Evolutionary conservation across 2,888 invertebrate species (phyloP).

Genomic region (Penaeus monodon): DNA sequence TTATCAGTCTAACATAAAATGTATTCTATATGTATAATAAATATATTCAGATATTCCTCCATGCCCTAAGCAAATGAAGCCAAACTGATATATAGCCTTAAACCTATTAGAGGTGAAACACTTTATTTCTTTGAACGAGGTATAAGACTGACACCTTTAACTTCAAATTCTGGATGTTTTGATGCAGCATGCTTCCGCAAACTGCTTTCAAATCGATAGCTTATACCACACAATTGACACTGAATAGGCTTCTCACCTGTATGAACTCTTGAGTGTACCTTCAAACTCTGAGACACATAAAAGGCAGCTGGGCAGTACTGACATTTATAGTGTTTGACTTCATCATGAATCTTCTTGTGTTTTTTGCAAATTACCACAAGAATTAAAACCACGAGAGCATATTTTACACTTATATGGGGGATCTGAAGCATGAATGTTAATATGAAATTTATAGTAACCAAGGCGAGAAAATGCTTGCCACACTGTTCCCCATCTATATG

Average conservation of each 20-base stretch:
- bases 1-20: too few species aligned
- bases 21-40: too few species aligned
- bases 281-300: slow-evolving; percentile 14
- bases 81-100: too few species aligned
- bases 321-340: slow-evolving; percentile 10
- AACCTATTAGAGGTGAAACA: too few species aligned
- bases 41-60: too few species aligned
- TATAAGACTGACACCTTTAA: background rate
- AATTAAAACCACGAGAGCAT: slow-evolving; percentile 18
- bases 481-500: slow-evolving; percentile 23
- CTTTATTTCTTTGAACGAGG: background rate
- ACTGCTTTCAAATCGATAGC: slow-evolving; percentile 22
- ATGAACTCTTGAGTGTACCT: slow-evolving; percentile 24
- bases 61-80: too few species aligned
- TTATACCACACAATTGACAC: too few species aligned
- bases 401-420: slow-evolving; percentile 31
- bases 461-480: slow-evolving; percentile 26
- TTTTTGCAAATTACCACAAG: background rate
- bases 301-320: slow-evolving; percentile 22
- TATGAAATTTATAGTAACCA: slow-evolving; percentile 13
- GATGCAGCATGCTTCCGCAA: background rate
- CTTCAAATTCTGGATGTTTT: slow-evolving; percentile 15
- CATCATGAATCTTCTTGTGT: slow-evolving; percentile 10
- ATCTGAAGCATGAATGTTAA: slow-evolving; percentile 3
- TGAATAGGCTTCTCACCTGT: slow-evolving; percentile 29